Evolutionary conservation across 2,113 vertebrate genomes (phyloP).

Genomic region (Saguinus imperator): DNA sequence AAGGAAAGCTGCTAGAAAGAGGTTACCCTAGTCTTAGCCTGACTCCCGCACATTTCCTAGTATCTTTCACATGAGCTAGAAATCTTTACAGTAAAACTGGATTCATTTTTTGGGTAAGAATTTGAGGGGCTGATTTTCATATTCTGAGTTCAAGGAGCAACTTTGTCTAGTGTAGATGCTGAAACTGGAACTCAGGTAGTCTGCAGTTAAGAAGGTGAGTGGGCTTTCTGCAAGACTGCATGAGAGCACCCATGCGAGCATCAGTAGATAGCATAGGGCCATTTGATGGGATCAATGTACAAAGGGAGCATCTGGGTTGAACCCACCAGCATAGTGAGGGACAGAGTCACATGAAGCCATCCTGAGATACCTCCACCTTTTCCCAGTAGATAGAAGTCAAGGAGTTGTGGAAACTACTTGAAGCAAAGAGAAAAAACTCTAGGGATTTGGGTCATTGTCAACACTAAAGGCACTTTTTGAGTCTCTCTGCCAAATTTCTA

Average conservation of each 20-base stretch:
- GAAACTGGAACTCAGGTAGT: neutral
- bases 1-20: neutral
- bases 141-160: neutral
- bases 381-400: neutral
- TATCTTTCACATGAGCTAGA: neutral
- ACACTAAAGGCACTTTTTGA: neutral
- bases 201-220: neutral
- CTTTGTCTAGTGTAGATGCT: neutral
- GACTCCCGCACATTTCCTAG: neutral
- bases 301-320: neutral
- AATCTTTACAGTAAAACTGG: neutral
- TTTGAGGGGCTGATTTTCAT: neutral
- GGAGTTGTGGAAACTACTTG: neutral
- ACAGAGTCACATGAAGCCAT: neutral
- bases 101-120: neutral
- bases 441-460: neutral
- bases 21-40: accelerated
- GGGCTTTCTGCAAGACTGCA: neutral
- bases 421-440: neutral
- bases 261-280: no score
- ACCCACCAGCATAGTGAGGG: neutral
- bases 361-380: neutral
- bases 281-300: neutral
- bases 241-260: accelerated
- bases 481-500: neutral